Evolutionary conservation across 1,140 invertebrate genomes (phyloP).

Genomic region (Vanessa atalanta): DNA sequence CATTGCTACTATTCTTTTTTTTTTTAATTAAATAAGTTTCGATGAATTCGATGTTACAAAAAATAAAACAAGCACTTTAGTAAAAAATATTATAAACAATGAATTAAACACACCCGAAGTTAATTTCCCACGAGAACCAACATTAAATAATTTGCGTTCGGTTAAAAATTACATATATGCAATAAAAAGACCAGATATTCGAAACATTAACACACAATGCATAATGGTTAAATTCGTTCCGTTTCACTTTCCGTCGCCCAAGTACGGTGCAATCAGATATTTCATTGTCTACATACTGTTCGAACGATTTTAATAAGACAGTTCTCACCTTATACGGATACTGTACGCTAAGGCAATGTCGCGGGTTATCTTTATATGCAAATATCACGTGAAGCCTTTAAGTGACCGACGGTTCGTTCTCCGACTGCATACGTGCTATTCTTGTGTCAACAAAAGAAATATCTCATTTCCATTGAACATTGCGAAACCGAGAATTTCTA

Average conservation of each 20-base stretch:
- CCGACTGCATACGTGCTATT: constrained; percentile 8
- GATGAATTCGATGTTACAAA: not conserved
- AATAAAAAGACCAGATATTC: constrained; percentile 5
- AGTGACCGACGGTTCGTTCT: constrained; percentile 9
- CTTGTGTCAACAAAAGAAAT: not conserved
- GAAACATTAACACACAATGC: constrained; percentile 34
- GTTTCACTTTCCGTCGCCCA: constrained; percentile 26
- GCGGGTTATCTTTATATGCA: constrained; percentile 29
- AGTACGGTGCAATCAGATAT: constrained; percentile 19
- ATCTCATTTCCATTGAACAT: not conserved
- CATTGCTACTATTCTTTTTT: too few species aligned
- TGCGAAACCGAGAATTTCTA: not conserved
- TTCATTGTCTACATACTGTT: constrained; percentile 24
- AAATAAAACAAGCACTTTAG: not conserved
- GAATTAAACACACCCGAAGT: not conserved
- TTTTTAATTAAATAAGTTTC: not conserved
- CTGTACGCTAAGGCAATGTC: constrained; percentile 26
- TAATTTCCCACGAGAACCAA: constrained; percentile 13
- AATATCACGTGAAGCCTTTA: constrained; percentile 21
- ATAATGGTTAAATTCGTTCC: constrained; percentile 22
- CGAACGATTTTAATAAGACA: constrained; percentile 35
- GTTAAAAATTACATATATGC: constrained; percentile 21
- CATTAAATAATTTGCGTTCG: constrained; percentile 1
- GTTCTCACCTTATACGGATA: constrained; percentile 25
- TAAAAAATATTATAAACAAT: not conserved